Conservation (phyloP, 2,113 vertebrate species). For the Gopherus flavomarginatus region DNA sequence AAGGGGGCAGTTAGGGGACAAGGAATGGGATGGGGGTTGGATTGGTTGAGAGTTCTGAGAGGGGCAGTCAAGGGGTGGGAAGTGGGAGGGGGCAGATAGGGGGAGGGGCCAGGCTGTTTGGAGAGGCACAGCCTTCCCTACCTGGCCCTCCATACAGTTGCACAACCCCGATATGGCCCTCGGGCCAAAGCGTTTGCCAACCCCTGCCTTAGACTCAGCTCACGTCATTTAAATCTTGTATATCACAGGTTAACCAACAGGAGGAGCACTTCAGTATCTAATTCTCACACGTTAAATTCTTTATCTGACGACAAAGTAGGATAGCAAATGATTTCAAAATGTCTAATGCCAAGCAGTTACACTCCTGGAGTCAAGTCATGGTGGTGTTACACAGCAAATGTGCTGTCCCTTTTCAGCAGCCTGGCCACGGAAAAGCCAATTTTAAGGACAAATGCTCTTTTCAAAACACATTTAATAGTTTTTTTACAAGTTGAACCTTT, state of each 20-base stretch:
- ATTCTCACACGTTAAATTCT: background rate
- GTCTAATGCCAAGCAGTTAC: background rate
- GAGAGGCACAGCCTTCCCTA: no score
- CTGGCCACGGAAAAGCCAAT: background rate
- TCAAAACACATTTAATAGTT: background rate
- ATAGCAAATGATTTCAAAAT: background rate
- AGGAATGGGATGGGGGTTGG: no score
- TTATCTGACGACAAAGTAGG: background rate
- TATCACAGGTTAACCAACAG: background rate
- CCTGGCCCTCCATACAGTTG: no score
- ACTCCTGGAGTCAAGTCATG: fast-evolving
- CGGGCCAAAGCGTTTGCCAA: no score
- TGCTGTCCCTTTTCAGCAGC: background rate
- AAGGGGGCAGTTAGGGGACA: no score
- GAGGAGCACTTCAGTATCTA: background rate
- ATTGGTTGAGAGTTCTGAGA: no score
- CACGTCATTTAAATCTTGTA: background rate
- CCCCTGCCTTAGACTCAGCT: background rate
- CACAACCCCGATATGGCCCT: no score
- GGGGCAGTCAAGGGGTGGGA: no score
- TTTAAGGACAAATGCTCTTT: background rate
- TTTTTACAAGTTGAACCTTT: background rate
- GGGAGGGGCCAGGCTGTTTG: no score
- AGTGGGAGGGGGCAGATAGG: no score
- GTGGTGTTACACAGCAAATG: fast-evolving